Conservation (phyloP, 2,888 invertebrate species). For the Cabera pusaria region DNA sequence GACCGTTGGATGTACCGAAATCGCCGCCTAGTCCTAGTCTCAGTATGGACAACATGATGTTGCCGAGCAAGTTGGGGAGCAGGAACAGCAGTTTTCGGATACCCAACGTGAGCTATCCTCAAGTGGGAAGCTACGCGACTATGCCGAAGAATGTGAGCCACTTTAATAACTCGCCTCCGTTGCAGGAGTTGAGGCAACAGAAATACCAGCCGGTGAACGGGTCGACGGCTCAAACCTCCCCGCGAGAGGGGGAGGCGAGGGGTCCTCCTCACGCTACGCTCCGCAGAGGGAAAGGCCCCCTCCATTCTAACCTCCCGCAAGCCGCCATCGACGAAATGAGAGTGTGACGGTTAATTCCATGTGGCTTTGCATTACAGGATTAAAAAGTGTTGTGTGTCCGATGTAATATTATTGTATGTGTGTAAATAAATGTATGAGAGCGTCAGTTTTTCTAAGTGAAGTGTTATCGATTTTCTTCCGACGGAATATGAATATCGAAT, state of each 20-base stretch:
- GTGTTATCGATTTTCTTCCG: constrained; percentile 67
- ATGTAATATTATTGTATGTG: constrained; percentile 47
- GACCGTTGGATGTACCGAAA: constrained; percentile 80
- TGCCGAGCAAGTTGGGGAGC: constrained; percentile 80
- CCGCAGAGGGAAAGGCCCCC: constrained; percentile 68
- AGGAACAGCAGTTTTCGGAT: constrained; percentile 74
- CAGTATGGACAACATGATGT: constrained; percentile 80
- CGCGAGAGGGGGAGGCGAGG: constrained; percentile 53
- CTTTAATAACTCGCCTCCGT: constrained; percentile 75
- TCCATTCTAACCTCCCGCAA: constrained; percentile 87
- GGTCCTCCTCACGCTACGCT: constrained; percentile 70
- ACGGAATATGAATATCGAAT: constrained; percentile 68
- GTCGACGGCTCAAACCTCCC: constrained; percentile 73
- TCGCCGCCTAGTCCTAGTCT: constrained; percentile 86
- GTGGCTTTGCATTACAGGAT: constrained; percentile 57
- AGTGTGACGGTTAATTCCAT: constrained; percentile 87
- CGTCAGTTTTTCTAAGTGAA: constrained; percentile 56
- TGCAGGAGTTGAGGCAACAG: constrained; percentile 82
- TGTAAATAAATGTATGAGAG: constrained; percentile 62
- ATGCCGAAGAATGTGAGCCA: constrained; percentile 84
- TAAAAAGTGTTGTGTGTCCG: constrained; percentile 52
- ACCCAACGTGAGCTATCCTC: constrained; percentile 72
- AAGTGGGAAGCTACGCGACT: constrained; percentile 78
- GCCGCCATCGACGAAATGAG: constrained; percentile 95
- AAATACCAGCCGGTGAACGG: constrained; percentile 84